These are phyloP conservation scores for Arnoldichthys spilopterus DNA, from an alignment of 2,797 vertebrate species.

Conservation along the genomic window DNA sequence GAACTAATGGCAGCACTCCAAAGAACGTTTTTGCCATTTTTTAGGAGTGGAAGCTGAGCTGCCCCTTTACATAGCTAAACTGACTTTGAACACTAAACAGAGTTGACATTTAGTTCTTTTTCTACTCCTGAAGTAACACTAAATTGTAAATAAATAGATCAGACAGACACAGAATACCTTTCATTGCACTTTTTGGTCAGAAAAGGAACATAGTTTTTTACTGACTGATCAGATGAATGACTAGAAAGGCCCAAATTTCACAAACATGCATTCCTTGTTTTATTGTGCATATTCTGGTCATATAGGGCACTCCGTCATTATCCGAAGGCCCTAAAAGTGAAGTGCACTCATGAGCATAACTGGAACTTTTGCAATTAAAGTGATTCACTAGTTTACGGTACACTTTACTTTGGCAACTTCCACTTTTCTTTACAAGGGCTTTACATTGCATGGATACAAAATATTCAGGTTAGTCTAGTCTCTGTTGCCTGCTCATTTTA, in stretches of 20 bases:
- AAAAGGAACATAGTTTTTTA: background rate
- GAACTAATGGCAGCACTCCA: background rate
- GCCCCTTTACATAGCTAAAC: too few relatives aligned
- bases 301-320: constrained; percentile 3
- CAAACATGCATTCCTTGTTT: background rate
- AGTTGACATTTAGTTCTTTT: background rate
- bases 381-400: background rate
- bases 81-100: too few relatives aligned
- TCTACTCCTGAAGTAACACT: background rate
- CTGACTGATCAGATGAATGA: background rate
- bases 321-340: background rate
- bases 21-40: background rate
- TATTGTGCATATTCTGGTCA: background rate
- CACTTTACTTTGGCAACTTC: background rate
- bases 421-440: background rate
- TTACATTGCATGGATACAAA: background rate
- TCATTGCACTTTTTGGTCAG: background rate
- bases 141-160: too few relatives aligned
- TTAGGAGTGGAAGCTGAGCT: background rate
- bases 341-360: background rate
- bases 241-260: background rate
- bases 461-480: background rate
- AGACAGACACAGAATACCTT: background rate
- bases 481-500: background rate
- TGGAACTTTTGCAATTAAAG: background rate